Evolutionary conservation across 2,113 vertebrate genomes (phyloP).

Genomic region (Melierax canorus): DNA sequence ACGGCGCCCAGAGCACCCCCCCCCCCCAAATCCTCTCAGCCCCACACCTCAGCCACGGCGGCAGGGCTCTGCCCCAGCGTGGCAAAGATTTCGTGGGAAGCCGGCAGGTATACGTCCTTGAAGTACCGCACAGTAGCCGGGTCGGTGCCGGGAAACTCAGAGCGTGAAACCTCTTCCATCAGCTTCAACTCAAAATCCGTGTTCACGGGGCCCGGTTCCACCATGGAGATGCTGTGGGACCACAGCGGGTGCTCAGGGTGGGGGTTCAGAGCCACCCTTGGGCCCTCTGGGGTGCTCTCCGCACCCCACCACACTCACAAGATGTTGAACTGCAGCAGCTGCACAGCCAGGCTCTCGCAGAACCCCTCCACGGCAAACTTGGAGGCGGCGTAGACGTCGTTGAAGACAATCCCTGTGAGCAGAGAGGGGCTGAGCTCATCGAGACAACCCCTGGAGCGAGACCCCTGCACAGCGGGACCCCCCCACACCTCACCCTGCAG

Average conservation of each 20-base stretch:
- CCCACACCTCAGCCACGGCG: constrained; percentile 76
- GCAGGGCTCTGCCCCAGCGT: constrained; percentile 77
- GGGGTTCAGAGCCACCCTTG: too few relatives aligned
- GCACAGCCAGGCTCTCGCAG: constrained; percentile 91
- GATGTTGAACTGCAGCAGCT: constrained; percentile 89
- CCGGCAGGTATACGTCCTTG: constrained; percentile 77
- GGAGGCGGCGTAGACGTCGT: constrained; percentile 90
- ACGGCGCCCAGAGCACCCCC: not conserved
- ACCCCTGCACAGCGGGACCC: too few relatives aligned
- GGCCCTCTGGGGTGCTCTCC: not conserved
- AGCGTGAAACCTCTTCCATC: constrained; percentile 66
- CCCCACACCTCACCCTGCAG: constrained; percentile 57
- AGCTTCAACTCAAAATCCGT: constrained; percentile 83
- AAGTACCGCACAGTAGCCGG: constrained; percentile 75
- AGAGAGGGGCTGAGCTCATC: not conserved
- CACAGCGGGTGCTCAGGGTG: not conserved
- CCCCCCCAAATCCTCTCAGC: not conserved
- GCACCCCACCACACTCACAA: constrained; percentile 69
- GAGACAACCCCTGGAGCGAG: not conserved
- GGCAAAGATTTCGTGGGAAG: constrained; percentile 73
- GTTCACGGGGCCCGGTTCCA: constrained; percentile 80
- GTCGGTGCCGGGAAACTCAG: constrained; percentile 72
- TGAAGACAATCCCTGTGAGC: constrained; percentile 85
- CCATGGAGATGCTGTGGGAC: constrained; percentile 72
- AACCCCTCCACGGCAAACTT: constrained; percentile 96